These are phyloP conservation scores for Lucilia cuprina DNA, from an alignment of 1,140 invertebrate species.

Conservation along the genomic window DNA sequence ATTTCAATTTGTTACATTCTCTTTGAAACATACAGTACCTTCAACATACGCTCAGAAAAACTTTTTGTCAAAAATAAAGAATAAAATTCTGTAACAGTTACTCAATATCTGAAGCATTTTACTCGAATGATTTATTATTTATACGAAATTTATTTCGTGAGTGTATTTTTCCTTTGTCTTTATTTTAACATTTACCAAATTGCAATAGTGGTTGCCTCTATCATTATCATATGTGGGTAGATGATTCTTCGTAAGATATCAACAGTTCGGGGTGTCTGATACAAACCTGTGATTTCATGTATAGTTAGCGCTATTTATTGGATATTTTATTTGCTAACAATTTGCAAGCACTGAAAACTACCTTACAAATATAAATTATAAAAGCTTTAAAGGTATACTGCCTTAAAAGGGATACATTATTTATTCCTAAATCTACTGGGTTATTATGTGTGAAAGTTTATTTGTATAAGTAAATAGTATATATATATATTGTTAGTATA, in stretches of 20 bases:
- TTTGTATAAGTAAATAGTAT: slow-evolving; percentile 24
- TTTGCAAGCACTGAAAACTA: too few species aligned
- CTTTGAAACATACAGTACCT: background rate
- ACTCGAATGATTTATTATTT: background rate
- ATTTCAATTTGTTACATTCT: background rate
- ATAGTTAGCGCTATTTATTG: too few species aligned
- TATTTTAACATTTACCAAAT: background rate
- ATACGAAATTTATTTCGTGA: background rate
- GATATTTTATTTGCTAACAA: too few species aligned
- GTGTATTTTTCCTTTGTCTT: background rate
- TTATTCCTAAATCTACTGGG: too few species aligned
- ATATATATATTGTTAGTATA: slow-evolving; percentile 19
- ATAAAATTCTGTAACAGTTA: background rate
- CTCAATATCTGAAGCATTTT: background rate
- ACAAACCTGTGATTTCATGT: too few species aligned
- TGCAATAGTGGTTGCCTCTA: background rate
- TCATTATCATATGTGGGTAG: background rate
- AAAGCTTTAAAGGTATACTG: too few species aligned
- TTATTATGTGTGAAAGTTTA: background rate
- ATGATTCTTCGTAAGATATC: background rate
- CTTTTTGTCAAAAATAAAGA: background rate
- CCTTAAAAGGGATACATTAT: too few species aligned
- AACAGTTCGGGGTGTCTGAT: too few species aligned
- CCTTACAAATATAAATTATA: too few species aligned
- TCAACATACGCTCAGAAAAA: background rate